Conservation (phyloP, 2,797 vertebrate species). For the Uromys caudimaculatus region DNA sequence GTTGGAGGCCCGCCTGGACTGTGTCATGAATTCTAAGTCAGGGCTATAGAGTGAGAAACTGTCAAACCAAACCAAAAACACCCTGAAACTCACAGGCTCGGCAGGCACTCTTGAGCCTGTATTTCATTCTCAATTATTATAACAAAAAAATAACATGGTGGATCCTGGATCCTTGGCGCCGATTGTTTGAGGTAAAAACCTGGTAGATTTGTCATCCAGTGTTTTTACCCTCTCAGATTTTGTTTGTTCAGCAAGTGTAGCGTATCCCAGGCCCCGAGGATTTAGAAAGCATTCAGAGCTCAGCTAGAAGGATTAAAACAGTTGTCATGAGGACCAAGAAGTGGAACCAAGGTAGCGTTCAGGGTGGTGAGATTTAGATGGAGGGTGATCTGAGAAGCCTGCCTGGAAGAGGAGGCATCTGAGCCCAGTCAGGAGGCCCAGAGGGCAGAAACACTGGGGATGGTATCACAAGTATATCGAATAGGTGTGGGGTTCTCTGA, state of each 20-base stretch:
- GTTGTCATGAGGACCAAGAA: background rate
- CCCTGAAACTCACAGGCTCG: background rate
- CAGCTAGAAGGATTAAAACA: background rate
- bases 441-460: background rate
- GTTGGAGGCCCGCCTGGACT: background rate
- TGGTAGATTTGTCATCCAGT: background rate
- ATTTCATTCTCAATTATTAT: background rate
- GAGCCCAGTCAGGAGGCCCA: background rate
- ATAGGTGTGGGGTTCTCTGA: background rate
- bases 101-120: background rate
- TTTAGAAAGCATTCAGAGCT: background rate
- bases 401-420: background rate
- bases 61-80: too few relatives aligned
- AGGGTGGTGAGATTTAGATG: background rate
- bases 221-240: background rate
- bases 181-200: background rate
- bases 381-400: conserved; percentile 17
- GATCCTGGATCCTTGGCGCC: background rate
- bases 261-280: background rate
- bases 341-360: background rate
- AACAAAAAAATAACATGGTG: background rate
- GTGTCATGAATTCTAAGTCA: background rate
- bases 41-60: background rate
- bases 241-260: background rate
- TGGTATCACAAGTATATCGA: background rate